These are phyloP conservation scores for Lasioglossum leucozonium DNA, from an alignment of 2,888 invertebrate genomes.

Conservation along the genomic window DNA sequence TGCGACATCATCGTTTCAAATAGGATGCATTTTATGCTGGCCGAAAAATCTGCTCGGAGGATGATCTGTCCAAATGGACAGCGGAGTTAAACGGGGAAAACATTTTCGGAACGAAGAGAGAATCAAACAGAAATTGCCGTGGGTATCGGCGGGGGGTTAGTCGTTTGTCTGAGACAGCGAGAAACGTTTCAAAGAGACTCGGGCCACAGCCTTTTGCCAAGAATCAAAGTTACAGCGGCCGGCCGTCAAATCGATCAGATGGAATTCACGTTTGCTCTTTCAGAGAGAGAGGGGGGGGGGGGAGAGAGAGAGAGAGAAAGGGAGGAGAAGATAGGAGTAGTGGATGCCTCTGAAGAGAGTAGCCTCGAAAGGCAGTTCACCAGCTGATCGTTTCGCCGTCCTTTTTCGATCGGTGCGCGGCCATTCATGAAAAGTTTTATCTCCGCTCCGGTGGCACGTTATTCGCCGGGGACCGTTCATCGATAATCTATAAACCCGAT, in stretches of 20 bases:
- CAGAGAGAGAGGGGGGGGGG: neutral
- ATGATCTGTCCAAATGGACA: neutral
- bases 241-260: constrained; percentile 59
- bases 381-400: constrained; percentile 14
- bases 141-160: neutral
- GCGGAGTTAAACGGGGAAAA: neutral
- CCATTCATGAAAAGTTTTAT: constrained; percentile 36
- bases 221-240: constrained; percentile 45
- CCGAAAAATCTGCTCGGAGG: neutral
- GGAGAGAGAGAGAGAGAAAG: neutral
- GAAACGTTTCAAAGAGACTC: constrained; percentile 27
- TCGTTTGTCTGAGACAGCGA: neutral
- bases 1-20: neutral
- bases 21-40: neutral
- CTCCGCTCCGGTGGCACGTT: constrained; percentile 32
- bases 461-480: constrained; percentile 38
- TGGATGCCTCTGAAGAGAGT: neutral
- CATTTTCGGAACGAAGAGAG: neutral
- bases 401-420: constrained; percentile 1
- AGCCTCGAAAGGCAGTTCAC: constrained; percentile 58
- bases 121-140: neutral
- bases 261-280: constrained; percentile 42
- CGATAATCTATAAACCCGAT: constrained; percentile 67
- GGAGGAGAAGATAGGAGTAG: neutral
- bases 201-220: constrained; percentile 1